Conservation (phyloP, 2,113 vertebrate genomes). For the Varanus salvator region DNA sequence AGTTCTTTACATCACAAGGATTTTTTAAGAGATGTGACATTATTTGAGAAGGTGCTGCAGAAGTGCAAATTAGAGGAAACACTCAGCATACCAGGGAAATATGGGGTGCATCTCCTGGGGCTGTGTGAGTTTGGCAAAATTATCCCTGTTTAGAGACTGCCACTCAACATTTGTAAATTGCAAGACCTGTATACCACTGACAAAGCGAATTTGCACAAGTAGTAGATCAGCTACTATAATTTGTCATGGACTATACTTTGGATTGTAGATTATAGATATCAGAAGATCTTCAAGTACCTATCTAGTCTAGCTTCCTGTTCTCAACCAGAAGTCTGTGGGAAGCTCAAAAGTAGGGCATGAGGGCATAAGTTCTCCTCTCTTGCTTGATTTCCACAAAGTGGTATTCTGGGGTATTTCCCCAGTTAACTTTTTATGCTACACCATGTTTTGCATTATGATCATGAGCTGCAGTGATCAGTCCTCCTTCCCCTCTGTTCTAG, state of each 20-base stretch:
- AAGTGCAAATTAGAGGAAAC: neutral
- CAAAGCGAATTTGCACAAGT: neutral
- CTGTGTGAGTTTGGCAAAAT: neutral
- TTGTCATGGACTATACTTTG: neutral
- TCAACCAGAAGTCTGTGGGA: neutral
- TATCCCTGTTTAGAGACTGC: neutral
- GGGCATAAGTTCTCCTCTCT: too few species aligned
- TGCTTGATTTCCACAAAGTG: neutral
- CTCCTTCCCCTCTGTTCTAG: too few species aligned
- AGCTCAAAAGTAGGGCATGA: neutral
- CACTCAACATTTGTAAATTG: neutral
- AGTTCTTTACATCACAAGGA: conserved; percentile 9
- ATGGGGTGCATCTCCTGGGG: neutral
- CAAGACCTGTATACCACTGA: neutral
- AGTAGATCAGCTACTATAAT: neutral
- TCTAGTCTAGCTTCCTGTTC: neutral
- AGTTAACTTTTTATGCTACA: neutral
- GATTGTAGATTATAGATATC: neutral
- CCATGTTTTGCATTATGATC: too few species aligned
- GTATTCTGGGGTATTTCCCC: neutral
- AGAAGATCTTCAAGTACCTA: neutral
- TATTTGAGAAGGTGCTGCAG: conserved; percentile 56
- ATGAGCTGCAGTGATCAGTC: too few species aligned
- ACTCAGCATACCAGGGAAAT: too few species aligned
- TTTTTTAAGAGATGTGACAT: conserved; percentile 51